Evolutionary conservation across 2,888 invertebrate genomes (phyloP), one percentile per base, ranked within the genome.

Genomic region (Leptogaster cylindrica): DNA sequence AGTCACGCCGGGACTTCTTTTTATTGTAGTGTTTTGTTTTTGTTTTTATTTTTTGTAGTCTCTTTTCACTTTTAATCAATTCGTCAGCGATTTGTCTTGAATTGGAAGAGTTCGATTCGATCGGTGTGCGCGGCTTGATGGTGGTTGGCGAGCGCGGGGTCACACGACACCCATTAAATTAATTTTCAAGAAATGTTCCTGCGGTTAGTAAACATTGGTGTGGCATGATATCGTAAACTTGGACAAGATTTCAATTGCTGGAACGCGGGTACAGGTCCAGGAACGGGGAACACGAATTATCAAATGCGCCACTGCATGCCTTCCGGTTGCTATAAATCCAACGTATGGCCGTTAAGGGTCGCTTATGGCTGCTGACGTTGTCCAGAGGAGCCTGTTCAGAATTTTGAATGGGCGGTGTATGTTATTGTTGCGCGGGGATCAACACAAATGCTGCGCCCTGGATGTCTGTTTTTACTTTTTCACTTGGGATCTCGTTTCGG

Each of bases 81-180:
- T 58, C 58, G 58, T 39, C 58, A 36, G 18, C 25, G 58, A 58
- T 58, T 58, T 58, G 58, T 58, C 58, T 39, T 14, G 58, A 58
- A 39, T 58, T 39, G 23, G 41, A 36, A 25, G 58, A 58, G 23
- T 25, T 39, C 39, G 23, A 16, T 14, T 12, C 6, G 23, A 12
- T 39, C 16, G 12, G 18, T 16, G 39, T n/a, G 4, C 5, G 46
- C 20, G 4, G 36, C 14, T 14, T 8, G 31, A 7, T 33, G n/a
- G 41, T 16, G 39, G 20, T 14, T 28, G 27, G n/a, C 27, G 14
- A 18, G 28, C 14, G 41, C 39, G 14, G n/a, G 23, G 51, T 25
- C 41, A 41, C 58, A 39, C 65, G 52, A 51, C 52, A 27, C 31
- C 25, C 63, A 28, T 63, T 63, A 63, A 63, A 63, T 63, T 44